Percentiles rank a stretch among this genome's conserved stretches.
These are phyloP conservation scores for Eilema sororculum DNA, from an alignment of 2,888 invertebrate genomes.

Conservation along the genomic window DNA sequence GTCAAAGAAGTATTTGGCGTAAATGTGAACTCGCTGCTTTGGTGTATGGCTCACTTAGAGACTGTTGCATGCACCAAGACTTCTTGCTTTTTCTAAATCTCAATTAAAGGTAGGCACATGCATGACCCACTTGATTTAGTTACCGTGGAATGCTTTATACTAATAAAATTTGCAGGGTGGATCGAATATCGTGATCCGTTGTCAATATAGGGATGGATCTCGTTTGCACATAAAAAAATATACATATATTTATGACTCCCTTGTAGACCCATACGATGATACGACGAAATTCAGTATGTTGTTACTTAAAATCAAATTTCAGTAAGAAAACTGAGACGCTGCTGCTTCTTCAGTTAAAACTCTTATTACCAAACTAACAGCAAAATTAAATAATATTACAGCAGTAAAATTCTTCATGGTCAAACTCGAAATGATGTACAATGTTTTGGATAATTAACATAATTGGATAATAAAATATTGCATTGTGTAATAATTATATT, in stretches of 20 bases:
- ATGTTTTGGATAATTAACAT: background rate
- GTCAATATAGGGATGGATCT: no score
- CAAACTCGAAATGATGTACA: background rate
- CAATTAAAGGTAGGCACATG: no score
- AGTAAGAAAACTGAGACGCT: background rate
- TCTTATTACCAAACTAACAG: background rate
- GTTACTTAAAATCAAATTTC: no score
- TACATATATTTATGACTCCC: no score
- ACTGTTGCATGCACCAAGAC: no score
- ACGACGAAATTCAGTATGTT: background rate
- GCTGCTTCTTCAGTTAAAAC: background rate
- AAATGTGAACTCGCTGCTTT: no score
- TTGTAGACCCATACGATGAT: background rate
- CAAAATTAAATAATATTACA: background rate
- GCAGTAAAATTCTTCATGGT: background rate
- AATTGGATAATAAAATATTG: background rate
- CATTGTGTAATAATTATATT: constrained; percentile 18
- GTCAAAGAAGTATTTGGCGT: no score
- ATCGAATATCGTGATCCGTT: background rate
- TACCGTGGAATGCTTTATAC: background rate
- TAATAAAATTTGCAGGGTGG: background rate
- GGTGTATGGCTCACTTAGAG: no score
- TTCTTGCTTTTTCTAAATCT: no score
- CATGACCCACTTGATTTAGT: background rate
- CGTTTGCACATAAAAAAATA: no score